A percentile compares a stretch with the other conserved stretches of the same genome.
Evolutionary conservation across 2,888 invertebrate species (phyloP).

Genomic region (Trachelus stipa): DNA sequence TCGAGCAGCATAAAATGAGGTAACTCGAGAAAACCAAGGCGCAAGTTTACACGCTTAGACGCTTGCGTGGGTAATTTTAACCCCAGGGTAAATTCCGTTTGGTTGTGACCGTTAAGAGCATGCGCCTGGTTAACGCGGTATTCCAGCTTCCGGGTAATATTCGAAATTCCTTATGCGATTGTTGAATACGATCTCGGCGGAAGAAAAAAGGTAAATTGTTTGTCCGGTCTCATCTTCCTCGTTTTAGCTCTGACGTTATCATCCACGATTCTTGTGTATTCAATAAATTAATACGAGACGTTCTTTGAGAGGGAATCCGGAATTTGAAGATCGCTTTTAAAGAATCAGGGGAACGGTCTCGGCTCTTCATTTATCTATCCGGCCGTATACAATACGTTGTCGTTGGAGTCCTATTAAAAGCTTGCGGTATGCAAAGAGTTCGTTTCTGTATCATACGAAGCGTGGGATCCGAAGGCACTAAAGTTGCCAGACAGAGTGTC

Average conservation of each 20-base stretch:
- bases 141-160: background rate
- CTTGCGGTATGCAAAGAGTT: slow-evolving; percentile 13
- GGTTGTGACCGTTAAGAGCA: slow-evolving; percentile 13
- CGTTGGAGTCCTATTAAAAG: slow-evolving; percentile 20
- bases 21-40: slow-evolving; percentile 11
- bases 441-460: slow-evolving; percentile 5
- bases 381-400: background rate
- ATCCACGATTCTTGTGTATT: background rate
- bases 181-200: background rate
- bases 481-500: slow-evolving; percentile 23
- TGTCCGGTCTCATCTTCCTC: background rate
- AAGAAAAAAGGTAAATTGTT: background rate
- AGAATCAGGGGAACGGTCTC: background rate
- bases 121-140: background rate
- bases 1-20: background rate
- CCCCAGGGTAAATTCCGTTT: slow-evolving; percentile 23
- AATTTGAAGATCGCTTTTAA: background rate
- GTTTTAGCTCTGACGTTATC: background rate
- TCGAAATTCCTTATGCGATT: background rate
- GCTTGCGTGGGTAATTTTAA: slow-evolving; percentile 27
- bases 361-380: slow-evolving; percentile 1
- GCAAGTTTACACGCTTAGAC: slow-evolving; percentile 32
- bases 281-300: background rate
- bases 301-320: background rate
- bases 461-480: slow-evolving; percentile 15